Evolutionary conservation across 2,888 invertebrate genomes (phyloP).

Genomic region (Osedax frankpressi): DNA sequence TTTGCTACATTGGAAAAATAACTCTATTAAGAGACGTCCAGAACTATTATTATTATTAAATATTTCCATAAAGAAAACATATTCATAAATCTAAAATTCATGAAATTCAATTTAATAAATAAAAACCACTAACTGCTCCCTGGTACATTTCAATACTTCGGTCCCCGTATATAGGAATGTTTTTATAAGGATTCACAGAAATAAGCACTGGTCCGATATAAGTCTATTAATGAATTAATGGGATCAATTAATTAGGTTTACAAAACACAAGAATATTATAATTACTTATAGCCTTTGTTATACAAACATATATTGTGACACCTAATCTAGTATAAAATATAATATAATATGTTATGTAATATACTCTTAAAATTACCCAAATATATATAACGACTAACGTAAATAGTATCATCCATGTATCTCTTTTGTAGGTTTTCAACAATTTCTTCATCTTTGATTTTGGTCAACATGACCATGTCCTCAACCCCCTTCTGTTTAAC

Average conservation of each 20-base stretch:
- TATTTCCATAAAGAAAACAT: not conserved
- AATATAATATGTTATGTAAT: too few species aligned
- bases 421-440: conserved; percentile 58
- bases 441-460: conserved; percentile 54
- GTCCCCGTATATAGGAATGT: conserved; percentile 56
- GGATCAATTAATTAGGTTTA: too few species aligned
- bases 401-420: conserved; percentile 57
- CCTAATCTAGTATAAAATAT: too few species aligned
- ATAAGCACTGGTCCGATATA: conserved; percentile 58
- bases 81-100: not conserved
- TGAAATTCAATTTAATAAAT: too few species aligned
- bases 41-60: not conserved
- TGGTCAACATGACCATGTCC: conserved; percentile 58
- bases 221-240: conserved; percentile 47
- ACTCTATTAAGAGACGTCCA: not conserved
- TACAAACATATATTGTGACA: too few species aligned
- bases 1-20: conserved; percentile 48
- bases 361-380: too few species aligned
- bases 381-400: too few species aligned
- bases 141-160: conserved; percentile 50
- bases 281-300: too few species aligned
- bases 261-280: too few species aligned
- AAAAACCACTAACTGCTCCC: conserved; percentile 43
- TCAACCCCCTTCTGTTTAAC: conserved; percentile 59
- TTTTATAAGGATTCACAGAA: conserved; percentile 56